Evolutionary conservation across 2,113 vertebrate genomes (phyloP).

Genomic region (Clinocottus analis): DNA sequence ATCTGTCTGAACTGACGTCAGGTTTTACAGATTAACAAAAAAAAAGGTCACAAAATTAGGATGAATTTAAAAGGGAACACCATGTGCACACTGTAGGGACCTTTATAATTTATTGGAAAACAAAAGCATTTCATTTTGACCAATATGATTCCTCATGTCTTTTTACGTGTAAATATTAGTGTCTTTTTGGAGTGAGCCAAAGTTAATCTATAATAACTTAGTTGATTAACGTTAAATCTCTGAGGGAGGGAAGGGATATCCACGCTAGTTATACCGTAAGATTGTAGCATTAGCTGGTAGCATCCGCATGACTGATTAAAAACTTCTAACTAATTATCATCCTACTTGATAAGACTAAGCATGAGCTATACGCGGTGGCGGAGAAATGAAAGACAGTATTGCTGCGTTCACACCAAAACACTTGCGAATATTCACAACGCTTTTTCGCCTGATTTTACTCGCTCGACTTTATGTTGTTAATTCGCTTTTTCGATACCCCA

Average conservation of each 20-base stretch:
- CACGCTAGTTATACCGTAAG: constrained; percentile 75
- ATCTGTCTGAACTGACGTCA: constrained; percentile 41
- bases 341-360: constrained; percentile 65
- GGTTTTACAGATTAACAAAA: constrained; percentile 9
- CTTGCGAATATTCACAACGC: too few relatives aligned
- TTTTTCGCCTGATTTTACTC: too few relatives aligned
- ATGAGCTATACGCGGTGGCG: constrained; percentile 58
- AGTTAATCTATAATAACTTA: constrained; percentile 56
- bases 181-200: constrained; percentile 78
- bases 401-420: too few relatives aligned
- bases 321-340: constrained; percentile 64
- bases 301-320: constrained; percentile 76
- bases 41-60: constrained; percentile 28
- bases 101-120: constrained; percentile 45
- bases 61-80: constrained; percentile 59
- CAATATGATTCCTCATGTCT: constrained; percentile 68
- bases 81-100: constrained; percentile 56
- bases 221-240: constrained; percentile 60
- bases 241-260: constrained; percentile 49
- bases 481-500: too few relatives aligned
- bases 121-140: constrained; percentile 59
- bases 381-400: not conserved
- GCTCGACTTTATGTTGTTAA: too few relatives aligned
- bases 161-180: constrained; percentile 67
- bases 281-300: constrained; percentile 82